These are phyloP conservation scores for Centropristis striata DNA, from an alignment of 2,113 vertebrate species.

Conservation along the genomic window DNA sequence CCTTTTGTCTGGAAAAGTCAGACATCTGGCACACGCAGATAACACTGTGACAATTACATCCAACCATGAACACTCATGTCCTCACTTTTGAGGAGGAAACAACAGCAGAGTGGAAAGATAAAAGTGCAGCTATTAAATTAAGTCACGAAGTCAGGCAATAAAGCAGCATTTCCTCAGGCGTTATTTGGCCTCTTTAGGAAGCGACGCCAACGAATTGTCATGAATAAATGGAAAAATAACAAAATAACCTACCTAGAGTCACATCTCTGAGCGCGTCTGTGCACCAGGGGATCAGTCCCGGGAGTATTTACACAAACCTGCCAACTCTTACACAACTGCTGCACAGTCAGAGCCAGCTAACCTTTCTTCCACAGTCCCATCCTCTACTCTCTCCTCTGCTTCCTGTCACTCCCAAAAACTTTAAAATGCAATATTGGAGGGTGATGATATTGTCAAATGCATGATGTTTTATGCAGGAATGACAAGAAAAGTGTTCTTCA, in stretches of 20 bases:
- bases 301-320: constrained; percentile 68
- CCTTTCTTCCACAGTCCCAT: constrained; percentile 33
- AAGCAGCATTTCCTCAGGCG: background rate
- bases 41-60: constrained; percentile 31
- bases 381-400: constrained; percentile 50
- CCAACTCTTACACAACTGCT: constrained; percentile 75
- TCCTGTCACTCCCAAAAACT: no score
- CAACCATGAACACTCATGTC: background rate
- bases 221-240: constrained; percentile 8
- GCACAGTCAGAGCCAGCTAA: constrained; percentile 31
- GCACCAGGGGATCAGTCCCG: constrained; percentile 53
- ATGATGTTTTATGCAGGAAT: background rate
- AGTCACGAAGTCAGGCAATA: background rate
- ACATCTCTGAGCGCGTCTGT: constrained; percentile 67
- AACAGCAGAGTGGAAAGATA: background rate
- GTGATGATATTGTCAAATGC: background rate
- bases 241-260: constrained; percentile 63
- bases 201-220: background rate
- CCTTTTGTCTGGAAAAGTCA: background rate
- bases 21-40: constrained; percentile 33
- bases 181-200: background rate
- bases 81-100: background rate
- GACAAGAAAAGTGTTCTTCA: background rate
- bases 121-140: no score
- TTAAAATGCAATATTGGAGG: no score